Evolutionary conservation across 1,140 invertebrate species (phyloP).

Genomic region (Danaus plexippus): DNA sequence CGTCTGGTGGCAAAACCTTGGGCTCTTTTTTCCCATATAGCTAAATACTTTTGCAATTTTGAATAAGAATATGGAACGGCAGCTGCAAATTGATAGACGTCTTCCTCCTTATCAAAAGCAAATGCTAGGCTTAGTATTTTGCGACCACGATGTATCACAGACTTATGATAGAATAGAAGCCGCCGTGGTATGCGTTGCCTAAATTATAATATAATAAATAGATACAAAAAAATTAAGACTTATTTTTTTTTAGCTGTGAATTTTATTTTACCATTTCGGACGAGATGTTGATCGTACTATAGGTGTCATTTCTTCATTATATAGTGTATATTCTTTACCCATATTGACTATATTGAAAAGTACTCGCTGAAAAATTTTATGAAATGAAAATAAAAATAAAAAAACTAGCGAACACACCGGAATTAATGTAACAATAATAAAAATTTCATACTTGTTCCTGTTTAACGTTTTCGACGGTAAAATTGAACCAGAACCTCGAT

Average conservation of each 20-base stretch:
- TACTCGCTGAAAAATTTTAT: slow-evolving; percentile 80
- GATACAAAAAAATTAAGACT: slow-evolving; percentile 2
- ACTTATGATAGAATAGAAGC: slow-evolving; percentile 95
- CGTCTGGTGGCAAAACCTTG: too few species aligned
- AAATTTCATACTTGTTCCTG: slow-evolving; percentile 82
- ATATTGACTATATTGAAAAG: slow-evolving; percentile 99
- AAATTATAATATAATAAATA: slow-evolving; percentile 24
- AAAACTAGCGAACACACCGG: too few species aligned
- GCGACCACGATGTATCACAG: slow-evolving; percentile 89
- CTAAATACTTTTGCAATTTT: slow-evolving; percentile 87
- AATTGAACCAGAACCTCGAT: slow-evolving; percentile 97
- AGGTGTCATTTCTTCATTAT: slow-evolving; percentile 92
- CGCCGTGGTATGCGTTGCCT: slow-evolving; percentile 89
- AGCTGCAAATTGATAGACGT: slow-evolving; percentile 94
- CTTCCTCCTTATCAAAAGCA: slow-evolving; percentile 93
- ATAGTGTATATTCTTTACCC: slow-evolving; percentile 91
- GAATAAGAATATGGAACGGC: slow-evolving; percentile 96
- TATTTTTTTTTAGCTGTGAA: slow-evolving; percentile 1
- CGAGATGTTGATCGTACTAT: slow-evolving; percentile 92
- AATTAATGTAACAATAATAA: neutral
- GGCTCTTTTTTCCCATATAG: slow-evolving; percentile 80
- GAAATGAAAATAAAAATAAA: slow-evolving; percentile 12
- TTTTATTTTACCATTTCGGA: slow-evolving; percentile 84
- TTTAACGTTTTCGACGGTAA: slow-evolving; percentile 96
- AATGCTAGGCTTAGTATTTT: slow-evolving; percentile 96